These are phyloP conservation scores for Scartelaos histophorus DNA, from an alignment of 2,113 vertebrate genomes.

Conservation along the genomic window DNA sequence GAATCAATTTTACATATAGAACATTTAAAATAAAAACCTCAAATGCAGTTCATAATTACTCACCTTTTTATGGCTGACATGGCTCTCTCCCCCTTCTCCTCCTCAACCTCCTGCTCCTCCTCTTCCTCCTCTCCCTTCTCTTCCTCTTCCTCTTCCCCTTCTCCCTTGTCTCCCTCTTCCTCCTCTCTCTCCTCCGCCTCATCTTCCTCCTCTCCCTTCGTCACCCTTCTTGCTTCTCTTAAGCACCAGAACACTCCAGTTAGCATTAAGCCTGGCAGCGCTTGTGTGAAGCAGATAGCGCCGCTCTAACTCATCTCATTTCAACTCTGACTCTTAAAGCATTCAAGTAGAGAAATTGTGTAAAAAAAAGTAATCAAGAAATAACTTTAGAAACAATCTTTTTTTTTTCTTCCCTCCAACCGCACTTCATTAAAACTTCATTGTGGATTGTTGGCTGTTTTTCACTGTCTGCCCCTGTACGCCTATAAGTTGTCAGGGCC, in stretches of 20 bases:
- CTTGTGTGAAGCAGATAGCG: conserved; percentile 36
- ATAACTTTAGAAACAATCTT: conserved; percentile 34
- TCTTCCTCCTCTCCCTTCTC: neutral
- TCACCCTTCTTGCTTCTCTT: neutral
- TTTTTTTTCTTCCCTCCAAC: conserved; percentile 2
- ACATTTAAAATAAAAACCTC: no score
- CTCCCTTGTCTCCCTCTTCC: no score
- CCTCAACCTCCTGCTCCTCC: neutral
- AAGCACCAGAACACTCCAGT: conserved; percentile 18
- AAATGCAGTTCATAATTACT: no score
- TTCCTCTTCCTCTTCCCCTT: neutral
- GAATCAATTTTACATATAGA: no score
- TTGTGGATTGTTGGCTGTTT: conserved; percentile 35
- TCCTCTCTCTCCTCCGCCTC: neutral
- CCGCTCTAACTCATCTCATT: conserved; percentile 51
- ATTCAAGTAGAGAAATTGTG: conserved; percentile 59
- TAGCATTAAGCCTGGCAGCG: conserved; percentile 24
- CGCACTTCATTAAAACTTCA: conserved; percentile 49
- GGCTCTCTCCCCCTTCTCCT: no score
- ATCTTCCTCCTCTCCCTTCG: conserved; percentile 2
- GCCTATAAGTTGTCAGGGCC: conserved; percentile 31
- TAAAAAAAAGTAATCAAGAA: conserved; percentile 46
- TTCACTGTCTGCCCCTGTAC: conserved; percentile 26
- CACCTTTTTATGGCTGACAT: neutral
- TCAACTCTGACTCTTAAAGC: conserved; percentile 26